A percentile compares a stretch with the other conserved stretches of the same genome.
Evolutionary conservation across 2,797 vertebrate genomes (phyloP).

Genomic region (Epinephelus coioides): DNA sequence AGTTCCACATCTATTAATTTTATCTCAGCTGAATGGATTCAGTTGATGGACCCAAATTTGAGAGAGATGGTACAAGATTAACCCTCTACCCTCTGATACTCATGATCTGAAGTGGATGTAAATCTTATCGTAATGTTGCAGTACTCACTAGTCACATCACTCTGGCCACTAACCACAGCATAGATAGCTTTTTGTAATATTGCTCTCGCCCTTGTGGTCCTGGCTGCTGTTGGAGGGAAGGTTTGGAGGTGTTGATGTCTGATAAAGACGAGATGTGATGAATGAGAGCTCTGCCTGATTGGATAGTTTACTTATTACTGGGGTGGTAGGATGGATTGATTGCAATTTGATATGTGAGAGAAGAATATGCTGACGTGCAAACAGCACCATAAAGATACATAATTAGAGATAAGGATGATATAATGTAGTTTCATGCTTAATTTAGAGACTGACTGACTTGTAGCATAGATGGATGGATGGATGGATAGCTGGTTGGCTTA

Average conservation of each 20-base stretch:
- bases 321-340: slow-evolving; percentile 46
- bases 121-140: slow-evolving; percentile 8
- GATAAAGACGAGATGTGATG: slow-evolving; percentile 37
- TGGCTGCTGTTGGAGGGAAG: slow-evolving; percentile 23
- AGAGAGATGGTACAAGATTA: neutral
- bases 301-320: slow-evolving; percentile 37
- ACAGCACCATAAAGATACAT: slow-evolving; percentile 44
- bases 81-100: neutral
- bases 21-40: neutral
- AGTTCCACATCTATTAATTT: neutral
- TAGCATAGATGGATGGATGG: slow-evolving; percentile 29
- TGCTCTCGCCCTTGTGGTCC: slow-evolving; percentile 13
- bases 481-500: slow-evolving; percentile 27
- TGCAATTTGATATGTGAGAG: slow-evolving; percentile 31
- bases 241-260: slow-evolving; percentile 12
- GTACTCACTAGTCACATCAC: slow-evolving; percentile 3
- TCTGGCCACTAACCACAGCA: neutral
- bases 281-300: slow-evolving; percentile 48
- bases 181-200: neutral
- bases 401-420: slow-evolving; percentile 51
- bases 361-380: slow-evolving; percentile 37
- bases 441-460: slow-evolving; percentile 37
- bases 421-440: slow-evolving; percentile 46
- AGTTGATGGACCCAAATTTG: neutral
- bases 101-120: slow-evolving; percentile 1